phyloP scores from a whole-genome alignment of 2,113 vertebrate species.

The Takifugu flavidus region DNA sequence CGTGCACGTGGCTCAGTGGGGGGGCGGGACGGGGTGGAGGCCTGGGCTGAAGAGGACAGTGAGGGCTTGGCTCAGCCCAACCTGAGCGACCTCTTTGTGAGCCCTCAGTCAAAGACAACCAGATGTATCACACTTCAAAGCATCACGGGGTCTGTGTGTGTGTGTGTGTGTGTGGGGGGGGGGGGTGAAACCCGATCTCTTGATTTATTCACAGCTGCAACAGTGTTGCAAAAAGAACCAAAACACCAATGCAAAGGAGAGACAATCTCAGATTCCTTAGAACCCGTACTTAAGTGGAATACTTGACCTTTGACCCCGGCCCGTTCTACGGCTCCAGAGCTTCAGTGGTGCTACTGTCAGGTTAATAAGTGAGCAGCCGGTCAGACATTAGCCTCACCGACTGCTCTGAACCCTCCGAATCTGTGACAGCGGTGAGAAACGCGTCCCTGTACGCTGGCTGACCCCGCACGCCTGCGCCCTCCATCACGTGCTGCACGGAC shows the following conservation, averaged over 20 bases:
- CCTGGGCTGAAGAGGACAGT: constrained; percentile 19
- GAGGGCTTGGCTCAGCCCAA: constrained; percentile 31
- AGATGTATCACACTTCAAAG: constrained; percentile 69
- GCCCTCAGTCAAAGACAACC: constrained; percentile 51
- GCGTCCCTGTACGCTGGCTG: constrained; percentile 53
- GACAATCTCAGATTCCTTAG: too few relatives aligned
- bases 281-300: too few relatives aligned
- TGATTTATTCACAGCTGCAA: constrained; percentile 42
- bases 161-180: not conserved
- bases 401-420: constrained; percentile 28
- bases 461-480: constrained; percentile 40
- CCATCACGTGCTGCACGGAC: constrained; percentile 51
- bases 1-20: not conserved
- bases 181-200: constrained; percentile 41
- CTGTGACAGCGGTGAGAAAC: constrained; percentile 55
- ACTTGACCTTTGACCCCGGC: too few relatives aligned
- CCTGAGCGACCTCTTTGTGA: constrained; percentile 29
- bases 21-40: constrained; percentile 40
- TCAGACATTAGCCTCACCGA: constrained; percentile 11
- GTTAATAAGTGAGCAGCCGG: not conserved
- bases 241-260: too few relatives aligned
- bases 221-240: too few relatives aligned
- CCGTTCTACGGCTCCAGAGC: too few relatives aligned
- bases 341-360: too few relatives aligned
- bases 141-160: constrained; percentile 54